Evolutionary conservation across 2,113 vertebrate species (phyloP), one percentile per base, ranked within the genome.

Genomic region (Cephalopholis sonnerati): DNA sequence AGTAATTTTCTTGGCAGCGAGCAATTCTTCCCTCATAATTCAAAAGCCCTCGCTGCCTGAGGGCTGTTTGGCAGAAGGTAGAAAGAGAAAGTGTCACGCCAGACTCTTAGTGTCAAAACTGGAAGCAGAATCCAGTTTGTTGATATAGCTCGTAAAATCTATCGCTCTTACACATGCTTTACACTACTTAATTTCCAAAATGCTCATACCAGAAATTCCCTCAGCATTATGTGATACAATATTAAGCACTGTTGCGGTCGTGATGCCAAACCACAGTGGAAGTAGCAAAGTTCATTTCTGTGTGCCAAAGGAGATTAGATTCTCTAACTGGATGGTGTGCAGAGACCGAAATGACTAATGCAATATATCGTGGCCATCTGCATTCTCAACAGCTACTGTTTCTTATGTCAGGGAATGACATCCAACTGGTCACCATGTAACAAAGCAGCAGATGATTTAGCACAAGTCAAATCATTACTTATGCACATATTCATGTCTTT

Each of bases 1-100:
- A 63, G 73, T 86, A 16, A 82, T 84, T 89, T 84, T 90, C 66
- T 74, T 82, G 76, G 63, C 77, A 85, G 81, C 15, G 24, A 61
- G 61, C 72, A 66, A 64, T 77, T 81, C n/a, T 64, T 15, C 70
- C 36, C 58, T 82, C 70, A 80, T 79, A 70, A 84, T 54, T 79
- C 58, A 72, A 79, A 71, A 6, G 18, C 68, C 20, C 62, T 63
- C 10, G 55, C 27, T 29, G 36, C 83, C 66, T 29, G 3, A 20
- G 54, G 27, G 8, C 44, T 18, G 67, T 74, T 50, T 74, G 65
- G 64, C 77, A 79, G 29, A 50, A 53, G 46, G 59, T 48, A 24
- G 3, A 59, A 61, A 12, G 64, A 79, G 0, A 79, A 86, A 68
- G 66, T 66, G 63, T 77, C 74, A 41, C 36, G 11, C 2, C 18